Evolutionary conservation across 2,888 invertebrate genomes (phyloP).

Genomic region (Yponomeuta cagnagella): DNA sequence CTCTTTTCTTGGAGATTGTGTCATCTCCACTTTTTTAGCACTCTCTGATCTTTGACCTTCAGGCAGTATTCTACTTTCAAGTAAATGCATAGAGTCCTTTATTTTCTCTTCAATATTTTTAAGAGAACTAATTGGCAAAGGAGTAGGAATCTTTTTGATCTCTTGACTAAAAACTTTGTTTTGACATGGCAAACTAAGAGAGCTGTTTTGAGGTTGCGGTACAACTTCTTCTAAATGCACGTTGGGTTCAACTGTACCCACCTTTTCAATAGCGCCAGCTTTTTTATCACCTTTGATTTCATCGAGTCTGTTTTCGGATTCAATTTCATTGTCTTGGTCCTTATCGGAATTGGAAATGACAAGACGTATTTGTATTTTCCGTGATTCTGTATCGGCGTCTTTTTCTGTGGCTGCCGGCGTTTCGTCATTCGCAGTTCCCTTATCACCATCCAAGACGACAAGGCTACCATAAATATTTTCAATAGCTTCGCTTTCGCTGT

Average conservation of each 20-base stretch:
- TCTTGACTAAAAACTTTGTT: background rate
- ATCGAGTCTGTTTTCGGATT: constrained; percentile 17
- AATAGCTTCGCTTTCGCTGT: constrained; percentile 66
- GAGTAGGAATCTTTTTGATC: background rate
- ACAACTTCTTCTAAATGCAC: constrained; percentile 13
- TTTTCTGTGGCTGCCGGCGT: background rate
- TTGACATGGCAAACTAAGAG: background rate
- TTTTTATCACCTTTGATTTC: background rate
- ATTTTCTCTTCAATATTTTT: background rate
- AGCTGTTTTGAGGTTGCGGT: background rate
- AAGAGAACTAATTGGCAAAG: background rate
- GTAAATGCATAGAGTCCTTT: background rate
- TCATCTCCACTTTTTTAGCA: constrained; percentile 6
- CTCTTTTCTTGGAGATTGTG: constrained; percentile 12
- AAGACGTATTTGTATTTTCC: constrained; percentile 56
- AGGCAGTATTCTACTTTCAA: background rate
- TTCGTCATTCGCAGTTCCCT: constrained; percentile 19
- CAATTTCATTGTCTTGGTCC: constrained; percentile 25
- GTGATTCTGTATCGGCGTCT: constrained; percentile 33
- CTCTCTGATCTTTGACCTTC: constrained; percentile 15
- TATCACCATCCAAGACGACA: constrained; percentile 40
- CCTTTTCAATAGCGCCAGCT: background rate
- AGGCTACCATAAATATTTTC: constrained; percentile 60
- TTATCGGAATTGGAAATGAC: constrained; percentile 39
- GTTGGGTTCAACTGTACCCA: background rate